These are phyloP conservation scores for Sciurus carolinensis DNA, from an alignment of 2,797 vertebrate genomes.

Conservation along the genomic window DNA sequence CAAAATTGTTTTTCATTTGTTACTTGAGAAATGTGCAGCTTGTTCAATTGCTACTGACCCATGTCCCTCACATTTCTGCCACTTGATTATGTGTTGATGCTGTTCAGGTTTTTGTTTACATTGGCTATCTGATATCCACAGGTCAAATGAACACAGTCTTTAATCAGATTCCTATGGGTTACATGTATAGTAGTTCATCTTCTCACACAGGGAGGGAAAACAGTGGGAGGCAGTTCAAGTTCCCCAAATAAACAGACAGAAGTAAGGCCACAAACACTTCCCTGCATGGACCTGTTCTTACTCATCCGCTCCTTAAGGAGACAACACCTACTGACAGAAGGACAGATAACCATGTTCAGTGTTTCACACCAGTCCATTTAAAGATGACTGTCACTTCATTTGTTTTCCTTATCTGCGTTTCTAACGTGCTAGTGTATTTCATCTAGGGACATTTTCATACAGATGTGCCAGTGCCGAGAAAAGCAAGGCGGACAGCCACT, in stretches of 20 bases:
- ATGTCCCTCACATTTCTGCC: slow-evolving; percentile 70
- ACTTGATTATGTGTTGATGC: slow-evolving; percentile 76
- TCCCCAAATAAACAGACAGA: slow-evolving; percentile 85
- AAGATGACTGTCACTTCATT: slow-evolving; percentile 85
- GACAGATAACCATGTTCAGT: slow-evolving; percentile 85
- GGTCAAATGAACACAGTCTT: slow-evolving; percentile 86
- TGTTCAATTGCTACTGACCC: slow-evolving; percentile 72
- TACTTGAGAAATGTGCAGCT: slow-evolving; percentile 68
- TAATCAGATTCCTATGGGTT: slow-evolving; percentile 82
- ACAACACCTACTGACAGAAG: slow-evolving; percentile 84
- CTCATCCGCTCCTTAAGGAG: slow-evolving; percentile 84
- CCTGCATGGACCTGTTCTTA: slow-evolving; percentile 78
- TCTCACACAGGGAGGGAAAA: slow-evolving; percentile 82
- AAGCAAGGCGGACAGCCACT: neutral
- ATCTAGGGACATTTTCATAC: slow-evolving; percentile 82
- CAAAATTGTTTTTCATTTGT: slow-evolving; percentile 73
- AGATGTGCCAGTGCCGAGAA: slow-evolving; percentile 36
- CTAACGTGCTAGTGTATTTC: slow-evolving; percentile 79
- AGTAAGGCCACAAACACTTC: slow-evolving; percentile 83
- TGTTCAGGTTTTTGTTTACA: slow-evolving; percentile 83
- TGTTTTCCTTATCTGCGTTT: slow-evolving; percentile 84
- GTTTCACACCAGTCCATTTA: slow-evolving; percentile 86
- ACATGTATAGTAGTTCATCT: slow-evolving; percentile 82
- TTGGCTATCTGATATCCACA: slow-evolving; percentile 81
- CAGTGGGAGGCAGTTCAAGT: slow-evolving; percentile 72